Base-by-base conservation (phyloP, 2,113 vertebrate species). In the Saimiri boliviensis region DNA sequence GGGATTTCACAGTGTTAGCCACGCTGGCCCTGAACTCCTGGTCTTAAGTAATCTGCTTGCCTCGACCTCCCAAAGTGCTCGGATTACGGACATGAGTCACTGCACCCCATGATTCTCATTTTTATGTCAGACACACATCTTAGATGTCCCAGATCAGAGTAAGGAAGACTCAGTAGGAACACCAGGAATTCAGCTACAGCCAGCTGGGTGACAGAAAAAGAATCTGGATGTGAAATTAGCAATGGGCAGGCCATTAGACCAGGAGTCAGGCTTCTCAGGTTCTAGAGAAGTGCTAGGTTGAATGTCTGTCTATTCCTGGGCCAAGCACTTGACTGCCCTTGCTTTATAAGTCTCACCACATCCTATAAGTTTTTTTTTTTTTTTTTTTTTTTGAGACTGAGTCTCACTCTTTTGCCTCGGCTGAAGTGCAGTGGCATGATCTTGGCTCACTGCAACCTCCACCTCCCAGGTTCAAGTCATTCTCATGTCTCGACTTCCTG, bases 1-100 rank as follows among this genome's bases (percentile, higher is more conserved):
- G 12, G 60, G 60, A 63, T 63, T 63, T 63, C 60, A 63, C 60
- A 30, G 3, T 32, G 60, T 63, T 63, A 27, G 5, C 60, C 60
- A 3, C 12, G 27, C 60, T 14, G 27, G 60, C 32, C 60, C 30
- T 63, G 60, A 63, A 63, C 27, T 63, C 60, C 27, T 63, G 60
- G 27, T 5, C 60, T 63, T 1, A 0, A 60, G 12, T 32, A 12
- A 63, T 63, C 27, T 1, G 1, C 60, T 13, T 5, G 12, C 27
- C 60, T 63, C 0, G 0, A 30, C 60, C 60, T 63, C 60, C 27
- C 60, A 63, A 30, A 63, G 27, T 30, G 27, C 60, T 63, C 27
- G 12, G 60, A 32, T 32, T 63, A 63, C 60, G 32, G 27, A 25
- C 12, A 2, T 63, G 27, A 63, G 27, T 25, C 60, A 63, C 60